These are phyloP conservation scores for Podocnemis expansa DNA, from an alignment of 2,113 vertebrate genomes.

Conservation along the genomic window DNA sequence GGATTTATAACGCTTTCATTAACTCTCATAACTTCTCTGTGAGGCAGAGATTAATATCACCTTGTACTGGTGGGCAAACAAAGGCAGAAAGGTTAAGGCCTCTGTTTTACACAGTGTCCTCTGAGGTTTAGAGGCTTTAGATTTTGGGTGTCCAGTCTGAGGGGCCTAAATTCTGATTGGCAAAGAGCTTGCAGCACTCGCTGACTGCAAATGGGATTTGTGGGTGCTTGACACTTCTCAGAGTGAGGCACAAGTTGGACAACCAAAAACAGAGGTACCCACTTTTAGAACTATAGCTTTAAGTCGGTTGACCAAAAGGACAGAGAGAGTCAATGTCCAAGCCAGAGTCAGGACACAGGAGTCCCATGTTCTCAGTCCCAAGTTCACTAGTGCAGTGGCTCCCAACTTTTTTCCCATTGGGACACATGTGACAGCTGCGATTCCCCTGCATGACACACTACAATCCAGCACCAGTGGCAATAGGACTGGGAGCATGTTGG, in stretches of 20 bases:
- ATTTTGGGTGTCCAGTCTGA: slow-evolving; percentile 37
- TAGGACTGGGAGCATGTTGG: no score
- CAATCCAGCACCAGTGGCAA: no score
- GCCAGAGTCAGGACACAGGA: not conserved
- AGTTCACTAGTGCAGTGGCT: not conserved
- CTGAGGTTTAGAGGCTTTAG: slow-evolving; percentile 52
- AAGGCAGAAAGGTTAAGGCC: not conserved
- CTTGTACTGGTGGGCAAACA: not conserved
- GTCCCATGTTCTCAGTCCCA: not conserved
- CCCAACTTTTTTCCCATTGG: no score
- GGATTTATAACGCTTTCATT: not conserved
- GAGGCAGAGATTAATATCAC: no score
- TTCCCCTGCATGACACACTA: no score
- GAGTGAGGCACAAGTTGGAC: not conserved
- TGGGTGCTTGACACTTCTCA: not conserved
- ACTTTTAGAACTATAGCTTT: not conserved
- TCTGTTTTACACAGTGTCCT: not conserved
- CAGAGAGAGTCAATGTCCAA: not conserved
- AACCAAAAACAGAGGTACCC: not conserved
- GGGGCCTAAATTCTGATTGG: not conserved
- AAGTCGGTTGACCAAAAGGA: not conserved
- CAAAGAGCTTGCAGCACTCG: slow-evolving; percentile 1
- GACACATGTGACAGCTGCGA: no score
- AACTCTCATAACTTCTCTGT: not conserved
- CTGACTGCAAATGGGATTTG: not conserved